Conservation (phyloP, 2,888 invertebrate genomes). For the Leucozona laternaria region DNA sequence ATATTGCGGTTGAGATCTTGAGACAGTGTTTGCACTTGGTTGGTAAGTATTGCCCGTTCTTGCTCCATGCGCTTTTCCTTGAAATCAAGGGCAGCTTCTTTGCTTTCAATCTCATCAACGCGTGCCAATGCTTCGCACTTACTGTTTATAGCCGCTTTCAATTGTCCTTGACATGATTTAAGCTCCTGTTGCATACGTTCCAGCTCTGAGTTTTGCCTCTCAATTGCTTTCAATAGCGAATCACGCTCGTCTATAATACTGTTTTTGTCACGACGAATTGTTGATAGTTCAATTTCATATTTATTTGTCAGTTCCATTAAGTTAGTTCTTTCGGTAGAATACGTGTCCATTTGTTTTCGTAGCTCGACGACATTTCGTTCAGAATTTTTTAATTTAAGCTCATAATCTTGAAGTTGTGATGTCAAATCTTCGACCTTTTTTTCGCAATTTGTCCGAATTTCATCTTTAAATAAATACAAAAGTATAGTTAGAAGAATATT, state of each 20-base stretch:
- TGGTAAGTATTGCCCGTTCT: constrained; percentile 90
- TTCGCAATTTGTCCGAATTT: constrained; percentile 85
- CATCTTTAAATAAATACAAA: constrained; percentile 83
- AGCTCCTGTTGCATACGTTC: constrained; percentile 90
- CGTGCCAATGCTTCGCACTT: constrained; percentile 93
- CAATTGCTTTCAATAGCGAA: constrained; percentile 88
- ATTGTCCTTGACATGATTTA: constrained; percentile 88
- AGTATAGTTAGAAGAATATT: not conserved
- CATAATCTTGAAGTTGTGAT: constrained; percentile 87
- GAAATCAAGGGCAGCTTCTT: constrained; percentile 90
- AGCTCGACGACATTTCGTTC: constrained; percentile 87
- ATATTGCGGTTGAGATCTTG: constrained; percentile 91
- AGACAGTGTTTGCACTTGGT: constrained; percentile 91
- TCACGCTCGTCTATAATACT: constrained; percentile 90
- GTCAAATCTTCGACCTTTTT: constrained; percentile 85
- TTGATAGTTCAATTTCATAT: constrained; percentile 88
- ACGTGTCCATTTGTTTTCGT: constrained; percentile 86
- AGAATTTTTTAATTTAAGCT: constrained; percentile 86
- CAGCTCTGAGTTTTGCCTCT: constrained; percentile 89
- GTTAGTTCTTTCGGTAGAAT: constrained; percentile 87
- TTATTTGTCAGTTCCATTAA: constrained; percentile 87
- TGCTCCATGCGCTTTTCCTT: constrained; percentile 93
- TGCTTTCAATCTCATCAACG: constrained; percentile 91
- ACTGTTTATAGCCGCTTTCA: constrained; percentile 89
- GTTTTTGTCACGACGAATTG: constrained; percentile 89